Evolutionary conservation across 2,888 invertebrate species (phyloP).

Genomic region (Cylindroiulus punctatus): DNA sequence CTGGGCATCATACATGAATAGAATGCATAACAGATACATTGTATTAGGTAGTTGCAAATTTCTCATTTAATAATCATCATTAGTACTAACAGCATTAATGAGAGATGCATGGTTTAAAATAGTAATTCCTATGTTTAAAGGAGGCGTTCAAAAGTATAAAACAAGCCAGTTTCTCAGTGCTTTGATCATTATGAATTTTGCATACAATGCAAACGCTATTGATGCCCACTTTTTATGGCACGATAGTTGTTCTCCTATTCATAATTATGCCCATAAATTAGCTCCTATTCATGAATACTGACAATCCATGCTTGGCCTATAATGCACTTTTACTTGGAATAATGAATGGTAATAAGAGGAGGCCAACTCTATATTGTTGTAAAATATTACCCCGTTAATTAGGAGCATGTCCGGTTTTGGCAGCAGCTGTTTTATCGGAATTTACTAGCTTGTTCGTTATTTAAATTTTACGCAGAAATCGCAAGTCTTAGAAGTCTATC

Average conservation of each 20-base stretch:
- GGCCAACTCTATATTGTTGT: conserved; percentile 35
- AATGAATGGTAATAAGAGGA: background rate
- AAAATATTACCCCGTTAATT: conserved; percentile 52
- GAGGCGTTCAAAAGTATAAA: background rate
- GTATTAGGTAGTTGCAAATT: too few species aligned
- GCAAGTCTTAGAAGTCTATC: background rate
- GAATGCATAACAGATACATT: too few species aligned
- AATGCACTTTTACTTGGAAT: conserved; percentile 1
- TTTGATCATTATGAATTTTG: background rate
- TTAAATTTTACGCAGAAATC: background rate
- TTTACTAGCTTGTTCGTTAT: conserved; percentile 7
- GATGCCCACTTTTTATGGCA: background rate
- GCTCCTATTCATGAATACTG: background rate
- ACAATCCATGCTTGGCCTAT: background rate
- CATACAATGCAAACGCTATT: background rate
- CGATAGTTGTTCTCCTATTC: background rate
- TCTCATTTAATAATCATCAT: too few species aligned
- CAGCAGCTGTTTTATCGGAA: conserved; percentile 13
- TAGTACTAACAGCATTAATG: too few species aligned
- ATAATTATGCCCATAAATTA: background rate
- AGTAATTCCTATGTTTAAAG: background rate
- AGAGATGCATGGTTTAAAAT: too few species aligned
- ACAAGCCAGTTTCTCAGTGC: background rate
- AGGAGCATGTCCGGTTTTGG: conserved; percentile 12
- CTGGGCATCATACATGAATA: too few species aligned